Evolutionary conservation across 2,797 vertebrate species (phyloP), one percentile per base, ranked within the genome.

Genomic region (Syngnathus acus): DNA sequence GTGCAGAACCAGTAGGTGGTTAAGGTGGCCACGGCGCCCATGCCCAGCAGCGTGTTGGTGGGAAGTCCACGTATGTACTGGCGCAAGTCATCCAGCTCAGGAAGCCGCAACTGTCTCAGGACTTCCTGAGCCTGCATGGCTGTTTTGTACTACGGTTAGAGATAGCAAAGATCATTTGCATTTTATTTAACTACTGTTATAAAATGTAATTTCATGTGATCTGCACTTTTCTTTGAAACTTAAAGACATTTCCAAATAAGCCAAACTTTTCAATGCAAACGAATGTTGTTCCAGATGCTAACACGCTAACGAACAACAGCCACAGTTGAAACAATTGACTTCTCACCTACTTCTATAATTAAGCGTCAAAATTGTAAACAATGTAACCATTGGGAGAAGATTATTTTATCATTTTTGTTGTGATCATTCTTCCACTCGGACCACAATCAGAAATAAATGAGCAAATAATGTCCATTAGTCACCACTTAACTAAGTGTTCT

Each of bases 1-100:
- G 94, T 95, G 67, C 94, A 93, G 1, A 95, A 94, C 97, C 96
- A 98, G 88, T 98, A 98, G 19, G 96, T 96, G 0, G 95, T 95
- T 75, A 99, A 86, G 0, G 95, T 96, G 0, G 95, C 96, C 0
- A 99, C 94, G 3, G 95, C 96, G 0, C 96, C 96, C 9, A 98
- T 90, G 57, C 97, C 96, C 94, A 98, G 92, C 45, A 99, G 88
- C 0, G 95, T 93, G 37, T 97, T 97, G 40, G 94, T 92, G 0
- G 95, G 95, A 42, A 99, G 86, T 50, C 89, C 88, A 13, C 93
- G 92, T 47, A 99, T 68, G 7, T 96, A 99, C 77, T 98, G 94
- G 1, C 94, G 91, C 65, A 99, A 77, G 8, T 98, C 95, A 21
- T 90, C 93, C 53, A 99, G 88, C 73, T 99, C 97, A 9, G 95